phyloP scores from a whole-genome alignment of 2,888 invertebrate genomes.

The Hyposoter didymator region DNA sequence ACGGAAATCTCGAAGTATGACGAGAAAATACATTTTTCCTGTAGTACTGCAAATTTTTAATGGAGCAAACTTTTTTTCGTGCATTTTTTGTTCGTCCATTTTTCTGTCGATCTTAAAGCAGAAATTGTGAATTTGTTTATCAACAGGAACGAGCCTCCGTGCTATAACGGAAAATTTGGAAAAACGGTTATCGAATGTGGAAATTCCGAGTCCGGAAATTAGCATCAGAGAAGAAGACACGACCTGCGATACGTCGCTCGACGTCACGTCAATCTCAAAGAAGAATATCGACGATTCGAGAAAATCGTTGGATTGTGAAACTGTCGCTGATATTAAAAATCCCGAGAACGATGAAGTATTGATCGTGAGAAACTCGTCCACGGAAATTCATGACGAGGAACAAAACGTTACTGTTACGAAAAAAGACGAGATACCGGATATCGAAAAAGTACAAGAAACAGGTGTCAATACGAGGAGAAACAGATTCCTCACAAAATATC shows the following conservation, averaged over 20 bases:
- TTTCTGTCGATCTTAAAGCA: background rate
- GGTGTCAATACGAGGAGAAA: slow-evolving; percentile 58
- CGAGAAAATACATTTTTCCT: background rate
- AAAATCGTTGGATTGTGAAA: slow-evolving; percentile 48
- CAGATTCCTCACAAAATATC: slow-evolving; percentile 70
- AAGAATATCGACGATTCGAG: slow-evolving; percentile 15
- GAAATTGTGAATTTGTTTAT: background rate
- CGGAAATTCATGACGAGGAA: slow-evolving; percentile 47
- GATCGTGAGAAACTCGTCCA: slow-evolving; percentile 58
- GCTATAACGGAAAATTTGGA: slow-evolving; percentile 71
- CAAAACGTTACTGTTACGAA: slow-evolving; percentile 35
- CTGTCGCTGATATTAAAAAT: slow-evolving; percentile 58
- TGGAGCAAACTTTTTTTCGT: background rate
- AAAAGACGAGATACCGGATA: slow-evolving; percentile 41
- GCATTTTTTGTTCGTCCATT: background rate
- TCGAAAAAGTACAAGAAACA: slow-evolving; percentile 58
- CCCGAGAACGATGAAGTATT: slow-evolving; percentile 60
- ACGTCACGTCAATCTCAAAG: slow-evolving; percentile 20
- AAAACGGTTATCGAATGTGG: slow-evolving; percentile 66
- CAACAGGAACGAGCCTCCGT: slow-evolving; percentile 70
- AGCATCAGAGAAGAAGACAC: slow-evolving; percentile 60
- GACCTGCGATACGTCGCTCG: slow-evolving; percentile 50
- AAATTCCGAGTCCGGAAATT: slow-evolving; percentile 57
- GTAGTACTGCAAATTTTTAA: background rate
- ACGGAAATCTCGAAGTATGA: slow-evolving; percentile 62